Evolutionary conservation across 2,113 vertebrate genomes (phyloP), one percentile per base, ranked within the genome.

Genomic region (Lepus timidus): DNA sequence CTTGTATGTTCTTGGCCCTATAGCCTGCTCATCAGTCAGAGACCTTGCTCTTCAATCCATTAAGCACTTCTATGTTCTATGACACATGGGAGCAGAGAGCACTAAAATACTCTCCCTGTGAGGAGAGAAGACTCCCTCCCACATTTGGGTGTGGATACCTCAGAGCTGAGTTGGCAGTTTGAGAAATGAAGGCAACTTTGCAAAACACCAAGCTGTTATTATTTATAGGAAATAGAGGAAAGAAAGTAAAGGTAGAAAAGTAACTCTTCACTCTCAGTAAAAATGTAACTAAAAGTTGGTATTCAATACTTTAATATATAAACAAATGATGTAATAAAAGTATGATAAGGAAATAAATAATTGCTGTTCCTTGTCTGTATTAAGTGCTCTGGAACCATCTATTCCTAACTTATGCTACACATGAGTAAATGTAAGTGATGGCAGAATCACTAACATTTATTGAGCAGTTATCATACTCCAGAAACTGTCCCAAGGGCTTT

Each of bases 391-490:
- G 83, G 36, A 83, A 22, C 19, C 67, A 81, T 49, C 31, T 25
- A 67, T 9, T 55, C 81, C 17, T 31, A 67, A 73, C 31, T 83
- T 68, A 19, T 49, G 64, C 44, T 80, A 39, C 29, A n/a, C 16
- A 80, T 62, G 73, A 95, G 62, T 68, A 44, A 74, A 86, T 61
- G 3, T 22, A 80, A 71, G 61, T 27, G 5, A 92, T 65, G 49
- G 13, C 33, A 49, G 79, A 31, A 81, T 89, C 85, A 14, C n/a
- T 39, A 81, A 52, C 20, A 90, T 83, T 89, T 85, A 82, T 27
- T 74, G 22, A 80, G 27, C 27, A 71, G 4, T 58, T 51, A 68
- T 9, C 44, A 70, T 33, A 1, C 20, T 64, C 25, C 44, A 39
- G 73, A 70, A 87, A 78, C 31, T 75, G 1, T 36, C 52, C 9